Evolutionary conservation across 2,888 invertebrate species (phyloP).

Genomic region (Calliopum simillimum): DNA sequence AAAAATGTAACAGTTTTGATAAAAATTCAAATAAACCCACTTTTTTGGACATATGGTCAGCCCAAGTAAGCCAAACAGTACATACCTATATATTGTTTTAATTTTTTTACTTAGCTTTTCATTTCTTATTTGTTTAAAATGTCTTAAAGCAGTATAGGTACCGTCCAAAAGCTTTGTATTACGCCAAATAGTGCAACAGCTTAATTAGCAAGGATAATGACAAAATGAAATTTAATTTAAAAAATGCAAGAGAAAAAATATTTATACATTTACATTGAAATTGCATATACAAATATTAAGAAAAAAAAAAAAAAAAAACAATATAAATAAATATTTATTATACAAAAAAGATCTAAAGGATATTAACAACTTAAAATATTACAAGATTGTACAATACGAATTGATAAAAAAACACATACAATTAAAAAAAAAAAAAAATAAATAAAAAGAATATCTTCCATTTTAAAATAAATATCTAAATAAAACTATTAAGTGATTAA

Average conservation of each 20-base stretch:
- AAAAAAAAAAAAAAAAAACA: background rate
- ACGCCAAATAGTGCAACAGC: conserved; percentile 23
- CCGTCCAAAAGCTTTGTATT: conserved; percentile 65
- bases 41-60: no score
- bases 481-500: conserved; percentile 12
- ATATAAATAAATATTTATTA: background rate
- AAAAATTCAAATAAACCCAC: no score
- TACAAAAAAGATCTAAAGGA: background rate
- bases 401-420: conserved; percentile 13
- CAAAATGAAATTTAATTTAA: conserved; percentile 32
- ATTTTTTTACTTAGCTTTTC: no score
- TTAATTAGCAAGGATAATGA: conserved; percentile 16
- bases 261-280: conserved; percentile 32
- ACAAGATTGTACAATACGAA: conserved; percentile 28
- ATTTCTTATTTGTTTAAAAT: no score
- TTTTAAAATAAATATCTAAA: conserved; percentile 21
- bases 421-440: conserved; percentile 8
- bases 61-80: no score
- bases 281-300: conserved; percentile 18
- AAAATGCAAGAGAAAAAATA: conserved; percentile 35
- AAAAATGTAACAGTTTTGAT: no score
- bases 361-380: conserved; percentile 4
- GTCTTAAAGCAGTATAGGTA: conserved; percentile 53
- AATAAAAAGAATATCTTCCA: conserved; percentile 32
- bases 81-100: no score